phyloP scores from a whole-genome alignment of 2,113 vertebrate species.

The Rhea pennata region DNA sequence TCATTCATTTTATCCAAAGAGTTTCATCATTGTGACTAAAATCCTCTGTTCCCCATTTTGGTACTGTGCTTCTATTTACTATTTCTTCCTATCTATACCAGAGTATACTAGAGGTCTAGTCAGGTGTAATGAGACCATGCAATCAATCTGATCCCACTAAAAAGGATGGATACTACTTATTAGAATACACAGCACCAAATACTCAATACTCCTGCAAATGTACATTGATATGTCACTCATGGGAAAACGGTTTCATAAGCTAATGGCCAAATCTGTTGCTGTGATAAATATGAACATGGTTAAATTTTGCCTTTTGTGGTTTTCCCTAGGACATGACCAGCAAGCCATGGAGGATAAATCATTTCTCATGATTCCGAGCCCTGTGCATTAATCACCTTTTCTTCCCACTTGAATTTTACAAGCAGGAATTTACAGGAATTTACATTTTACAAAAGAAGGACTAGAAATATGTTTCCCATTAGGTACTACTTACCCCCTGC shows the following conservation, averaged over 20 bases:
- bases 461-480: background rate
- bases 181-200: background rate
- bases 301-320: background rate
- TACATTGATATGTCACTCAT: background rate
- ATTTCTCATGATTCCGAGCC: background rate
- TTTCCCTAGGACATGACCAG: background rate
- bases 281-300: fast-evolving
- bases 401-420: background rate
- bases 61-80: background rate
- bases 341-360: background rate
- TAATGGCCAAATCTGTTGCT: background rate
- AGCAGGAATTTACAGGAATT: background rate
- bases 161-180: background rate
- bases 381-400: background rate
- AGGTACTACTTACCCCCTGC: background rate
- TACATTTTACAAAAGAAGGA: background rate
- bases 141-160: background rate
- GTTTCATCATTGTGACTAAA: background rate
- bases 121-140: background rate
- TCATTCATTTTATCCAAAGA: background rate
- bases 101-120: background rate
- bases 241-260: background rate
- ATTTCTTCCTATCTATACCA: background rate
- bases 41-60: background rate
- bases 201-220: background rate